phyloP scores from a whole-genome alignment of 2,888 invertebrate genomes.

The Pheosia gnoma region DNA sequence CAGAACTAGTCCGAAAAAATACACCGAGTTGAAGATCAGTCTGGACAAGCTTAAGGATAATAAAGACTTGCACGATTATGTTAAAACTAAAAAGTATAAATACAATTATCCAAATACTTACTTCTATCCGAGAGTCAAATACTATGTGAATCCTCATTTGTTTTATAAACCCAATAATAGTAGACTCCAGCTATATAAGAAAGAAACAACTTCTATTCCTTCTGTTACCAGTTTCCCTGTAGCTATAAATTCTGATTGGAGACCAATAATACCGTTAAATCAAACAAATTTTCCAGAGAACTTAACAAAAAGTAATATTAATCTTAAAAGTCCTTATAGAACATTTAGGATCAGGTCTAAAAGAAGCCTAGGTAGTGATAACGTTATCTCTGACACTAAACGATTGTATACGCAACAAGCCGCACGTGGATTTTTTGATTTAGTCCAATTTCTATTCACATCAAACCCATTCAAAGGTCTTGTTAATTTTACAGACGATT shows the following conservation, averaged over 20 bases:
- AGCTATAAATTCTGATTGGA: conserved; percentile 63
- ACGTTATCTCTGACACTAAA: neutral
- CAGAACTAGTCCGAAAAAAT: conserved; percentile 72
- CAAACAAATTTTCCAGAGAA: conserved; percentile 36
- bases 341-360: conserved; percentile 54
- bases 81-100: conserved; percentile 78
- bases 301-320: conserved; percentile 32
- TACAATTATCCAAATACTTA: conserved; percentile 73
- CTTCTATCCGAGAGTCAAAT: conserved; percentile 75
- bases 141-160: conserved; percentile 67
- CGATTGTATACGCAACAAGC: conserved; percentile 11
- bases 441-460: conserved; percentile 50
- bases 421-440: conserved; percentile 47
- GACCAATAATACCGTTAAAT: conserved; percentile 62
- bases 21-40: conserved; percentile 67
- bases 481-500: conserved; percentile 47
- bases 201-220: conserved; percentile 40
- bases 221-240: conserved; percentile 36
- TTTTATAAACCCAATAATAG: conserved; percentile 63
- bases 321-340: conserved; percentile 40
- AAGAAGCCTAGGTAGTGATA: conserved; percentile 38
- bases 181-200: conserved; percentile 59
- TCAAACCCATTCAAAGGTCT: conserved; percentile 47
- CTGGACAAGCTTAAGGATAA: conserved; percentile 72
- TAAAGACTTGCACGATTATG: conserved; percentile 74